Evolutionary conservation across 37 sponge, comb jelly and placozoan species (phyloP).

Genomic region (Ianthella basta): DNA sequence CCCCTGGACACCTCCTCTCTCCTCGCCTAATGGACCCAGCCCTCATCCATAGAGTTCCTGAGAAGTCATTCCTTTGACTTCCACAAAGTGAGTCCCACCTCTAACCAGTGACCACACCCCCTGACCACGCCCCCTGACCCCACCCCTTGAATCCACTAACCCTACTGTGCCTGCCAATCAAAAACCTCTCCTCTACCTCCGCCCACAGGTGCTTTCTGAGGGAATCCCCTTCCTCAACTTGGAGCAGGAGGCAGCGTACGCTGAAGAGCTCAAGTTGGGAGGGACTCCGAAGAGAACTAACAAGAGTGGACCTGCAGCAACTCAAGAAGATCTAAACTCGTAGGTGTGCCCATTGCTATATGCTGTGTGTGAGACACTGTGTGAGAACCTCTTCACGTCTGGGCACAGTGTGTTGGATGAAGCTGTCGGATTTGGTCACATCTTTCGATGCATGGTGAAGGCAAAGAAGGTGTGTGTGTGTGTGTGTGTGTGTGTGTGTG

Average conservation of each 20-base stretch:
- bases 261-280: background rate
- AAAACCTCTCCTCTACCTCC: background rate
- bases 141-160: too few relatives aligned
- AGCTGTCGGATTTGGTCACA: constrained; percentile 52
- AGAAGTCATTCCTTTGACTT: constrained; percentile 69
- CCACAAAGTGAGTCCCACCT: constrained; percentile 44
- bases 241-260: constrained; percentile 34
- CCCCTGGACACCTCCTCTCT: background rate
- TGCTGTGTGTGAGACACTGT: too few relatives aligned
- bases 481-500: background rate
- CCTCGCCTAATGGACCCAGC: constrained; percentile 50
- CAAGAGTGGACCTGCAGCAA: too few relatives aligned
- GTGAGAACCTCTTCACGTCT: too few relatives aligned
- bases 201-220: constrained; percentile 41
- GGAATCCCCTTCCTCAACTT: constrained; percentile 69
- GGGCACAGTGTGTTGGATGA: background rate
- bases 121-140: background rate
- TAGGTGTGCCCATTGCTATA: too few relatives aligned
- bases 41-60: constrained; percentile 65
- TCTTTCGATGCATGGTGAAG: constrained; percentile 56
- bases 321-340: too few relatives aligned
- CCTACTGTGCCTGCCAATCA: background rate
- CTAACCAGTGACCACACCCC: background rate
- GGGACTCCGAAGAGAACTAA: too few relatives aligned
- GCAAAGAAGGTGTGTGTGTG: constrained; percentile 46